Percentiles rank a stretch among this genome's conserved stretches.
These are phyloP conservation scores for Thunnus albacares DNA, from an alignment of 2,797 vertebrate genomes.

Conservation along the genomic window DNA sequence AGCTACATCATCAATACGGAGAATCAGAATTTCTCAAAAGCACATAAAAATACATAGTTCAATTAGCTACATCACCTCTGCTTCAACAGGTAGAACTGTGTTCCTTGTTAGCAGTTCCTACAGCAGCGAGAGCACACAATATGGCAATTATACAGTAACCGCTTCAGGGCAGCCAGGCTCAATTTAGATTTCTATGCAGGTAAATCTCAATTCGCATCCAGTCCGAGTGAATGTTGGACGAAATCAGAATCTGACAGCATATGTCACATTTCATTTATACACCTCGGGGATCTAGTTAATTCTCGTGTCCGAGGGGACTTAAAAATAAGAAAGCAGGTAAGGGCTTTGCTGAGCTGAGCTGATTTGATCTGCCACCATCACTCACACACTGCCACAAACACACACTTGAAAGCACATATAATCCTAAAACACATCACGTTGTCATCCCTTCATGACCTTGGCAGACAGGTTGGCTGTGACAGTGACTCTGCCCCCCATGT, in stretches of 20 bases:
- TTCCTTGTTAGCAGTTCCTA: slow-evolving; percentile 13
- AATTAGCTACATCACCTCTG: not conserved
- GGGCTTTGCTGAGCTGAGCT: not conserved
- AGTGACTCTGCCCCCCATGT: slow-evolving; percentile 21
- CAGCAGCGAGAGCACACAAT: not conserved
- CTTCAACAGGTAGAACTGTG: not conserved
- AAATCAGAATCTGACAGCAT: not conserved
- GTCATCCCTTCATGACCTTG: slow-evolving; percentile 16
- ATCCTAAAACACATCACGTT: slow-evolving; percentile 24
- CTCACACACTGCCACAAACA: not conserved
- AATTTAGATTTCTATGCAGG: slow-evolving; percentile 4
- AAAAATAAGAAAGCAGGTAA: not conserved
- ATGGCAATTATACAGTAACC: slow-evolving; percentile 11
- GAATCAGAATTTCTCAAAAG: not conserved
- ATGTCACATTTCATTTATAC: not conserved
- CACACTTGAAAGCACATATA: not conserved
- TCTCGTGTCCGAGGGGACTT: not conserved
- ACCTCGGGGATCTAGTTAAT: not conserved
- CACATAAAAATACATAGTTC: not conserved
- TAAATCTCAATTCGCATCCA: not conserved
- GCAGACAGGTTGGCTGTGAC: slow-evolving; percentile 37
- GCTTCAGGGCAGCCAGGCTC: not conserved
- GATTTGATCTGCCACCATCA: not conserved
- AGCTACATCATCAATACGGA: not conserved
- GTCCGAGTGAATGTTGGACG: not conserved